Percentiles rank a stretch among this genome's conserved stretches.
These are phyloP conservation scores for Drosophila lutescens DNA, from an alignment of 2,888 invertebrate species.

Conservation along the genomic window DNA sequence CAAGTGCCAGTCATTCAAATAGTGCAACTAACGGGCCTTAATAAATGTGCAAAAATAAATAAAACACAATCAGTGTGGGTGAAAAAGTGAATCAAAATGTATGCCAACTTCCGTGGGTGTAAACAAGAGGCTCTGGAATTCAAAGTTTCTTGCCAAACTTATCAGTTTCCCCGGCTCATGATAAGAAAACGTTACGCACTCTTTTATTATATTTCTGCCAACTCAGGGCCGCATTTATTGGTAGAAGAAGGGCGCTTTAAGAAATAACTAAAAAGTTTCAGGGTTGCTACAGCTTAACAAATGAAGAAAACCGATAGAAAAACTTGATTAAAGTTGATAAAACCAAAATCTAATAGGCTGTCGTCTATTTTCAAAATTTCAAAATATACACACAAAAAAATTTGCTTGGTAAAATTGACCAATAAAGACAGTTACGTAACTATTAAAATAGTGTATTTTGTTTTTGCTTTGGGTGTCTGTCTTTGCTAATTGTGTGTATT, in stretches of 20 bases:
- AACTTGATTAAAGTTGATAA: not conserved
- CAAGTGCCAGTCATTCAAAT: conserved; percentile 11
- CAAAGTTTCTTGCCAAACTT: conserved; percentile 43
- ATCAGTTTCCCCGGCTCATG: conserved; percentile 47
- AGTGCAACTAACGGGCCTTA: not conserved
- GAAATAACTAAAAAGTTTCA: conserved; percentile 8
- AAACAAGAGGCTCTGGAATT: conserved; percentile 26
- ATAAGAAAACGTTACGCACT: conserved; percentile 64
- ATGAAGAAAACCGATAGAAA: conserved; percentile 1
- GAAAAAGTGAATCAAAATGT: conserved; percentile 16
- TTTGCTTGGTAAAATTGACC: too few species aligned
- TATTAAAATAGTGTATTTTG: too few species aligned
- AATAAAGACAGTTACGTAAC: too few species aligned
- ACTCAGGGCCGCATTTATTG: conserved; percentile 26
- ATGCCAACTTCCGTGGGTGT: conserved; percentile 14
- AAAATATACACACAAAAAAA: too few species aligned
- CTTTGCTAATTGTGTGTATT: too few species aligned
- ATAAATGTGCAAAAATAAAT: not conserved
- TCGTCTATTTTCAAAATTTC: not conserved
- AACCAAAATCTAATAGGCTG: not conserved
- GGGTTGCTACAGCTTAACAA: not conserved
- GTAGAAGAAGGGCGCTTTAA: conserved; percentile 1
- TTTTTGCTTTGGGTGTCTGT: too few species aligned
- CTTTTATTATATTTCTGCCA: conserved; percentile 16
- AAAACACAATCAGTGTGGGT: not conserved